A percentile compares a stretch with the other conserved stretches of the same genome.
Evolutionary conservation across 2,888 invertebrate genomes (phyloP).

Genomic region (Andrena camellia): DNA sequence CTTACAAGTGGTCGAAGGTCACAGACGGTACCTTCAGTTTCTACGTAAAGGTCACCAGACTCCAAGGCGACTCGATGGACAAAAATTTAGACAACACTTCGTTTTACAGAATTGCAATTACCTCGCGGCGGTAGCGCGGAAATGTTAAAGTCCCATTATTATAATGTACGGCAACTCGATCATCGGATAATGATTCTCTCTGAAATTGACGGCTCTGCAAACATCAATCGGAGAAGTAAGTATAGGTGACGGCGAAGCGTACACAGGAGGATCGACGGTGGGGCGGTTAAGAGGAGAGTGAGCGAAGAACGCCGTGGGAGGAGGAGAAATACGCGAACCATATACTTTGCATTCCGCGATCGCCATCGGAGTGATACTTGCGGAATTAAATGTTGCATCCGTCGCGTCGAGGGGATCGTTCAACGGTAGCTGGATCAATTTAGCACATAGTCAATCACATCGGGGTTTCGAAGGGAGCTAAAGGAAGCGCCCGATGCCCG

Average conservation of each 20-base stretch:
- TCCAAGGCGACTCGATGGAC: no score
- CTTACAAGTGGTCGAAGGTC: no score
- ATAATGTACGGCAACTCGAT: constrained; percentile 3
- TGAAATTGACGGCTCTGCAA: constrained; percentile 27
- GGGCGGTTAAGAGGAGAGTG: constrained; percentile 8
- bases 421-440: constrained; percentile 33
- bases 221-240: constrained; percentile 28
- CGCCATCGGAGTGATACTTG: constrained; percentile 40
- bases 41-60: no score
- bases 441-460: constrained; percentile 10
- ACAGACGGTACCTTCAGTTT: no score
- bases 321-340: constrained; percentile 23
- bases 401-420: constrained; percentile 9
- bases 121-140: not conserved
- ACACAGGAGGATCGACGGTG: constrained; percentile 8
- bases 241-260: constrained; percentile 26
- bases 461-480: not conserved
- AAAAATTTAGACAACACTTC: not conserved
- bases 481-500: not conserved
- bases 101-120: not conserved
- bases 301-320: not conserved
- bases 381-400: constrained; percentile 26
- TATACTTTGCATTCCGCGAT: constrained; percentile 51
- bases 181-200: constrained; percentile 22
- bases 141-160: constrained; percentile 16